Conservation (phyloP, 2,113 vertebrate species). For the Bubalus kerabau region DNA sequence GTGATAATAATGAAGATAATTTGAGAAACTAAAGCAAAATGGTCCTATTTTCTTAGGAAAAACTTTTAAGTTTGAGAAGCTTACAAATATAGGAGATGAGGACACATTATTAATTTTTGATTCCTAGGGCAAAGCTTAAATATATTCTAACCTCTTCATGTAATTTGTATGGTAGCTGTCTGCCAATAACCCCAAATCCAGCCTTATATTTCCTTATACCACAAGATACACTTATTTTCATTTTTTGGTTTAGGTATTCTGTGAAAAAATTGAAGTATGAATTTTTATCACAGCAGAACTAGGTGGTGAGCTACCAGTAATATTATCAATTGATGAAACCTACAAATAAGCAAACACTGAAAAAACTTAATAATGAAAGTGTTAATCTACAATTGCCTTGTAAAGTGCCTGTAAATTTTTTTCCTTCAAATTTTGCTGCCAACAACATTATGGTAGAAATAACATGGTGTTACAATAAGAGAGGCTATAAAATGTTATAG, state of each 20-base stretch:
- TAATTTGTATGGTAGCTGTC: not conserved
- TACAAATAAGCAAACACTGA: not conserved
- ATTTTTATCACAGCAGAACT: not conserved
- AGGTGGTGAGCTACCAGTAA: not conserved
- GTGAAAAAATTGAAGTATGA: not conserved
- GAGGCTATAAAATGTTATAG: conserved; percentile 52
- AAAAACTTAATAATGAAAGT: not conserved
- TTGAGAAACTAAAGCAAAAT: not conserved
- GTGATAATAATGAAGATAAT: not conserved
- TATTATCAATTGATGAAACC: conserved; percentile 17
- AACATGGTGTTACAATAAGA: conserved; percentile 41
- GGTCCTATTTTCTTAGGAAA: not conserved
- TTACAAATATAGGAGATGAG: not conserved
- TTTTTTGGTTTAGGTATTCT: not conserved
- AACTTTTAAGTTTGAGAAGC: not conserved
- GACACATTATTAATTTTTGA: not conserved
- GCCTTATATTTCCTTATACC: not conserved
- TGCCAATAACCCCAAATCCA: not conserved
- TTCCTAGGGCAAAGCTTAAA: not conserved
- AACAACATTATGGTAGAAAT: conserved; percentile 39
- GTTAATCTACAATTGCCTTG: not conserved
- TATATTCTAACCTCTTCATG: not conserved
- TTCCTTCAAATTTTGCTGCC: conserved; percentile 12
- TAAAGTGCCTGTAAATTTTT: not conserved
- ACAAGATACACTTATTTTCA: not conserved